Evolutionary conservation across 1,140 invertebrate species (phyloP), one percentile per base, ranked within the genome.

Genomic region (Diploscapter pachys): DNA sequence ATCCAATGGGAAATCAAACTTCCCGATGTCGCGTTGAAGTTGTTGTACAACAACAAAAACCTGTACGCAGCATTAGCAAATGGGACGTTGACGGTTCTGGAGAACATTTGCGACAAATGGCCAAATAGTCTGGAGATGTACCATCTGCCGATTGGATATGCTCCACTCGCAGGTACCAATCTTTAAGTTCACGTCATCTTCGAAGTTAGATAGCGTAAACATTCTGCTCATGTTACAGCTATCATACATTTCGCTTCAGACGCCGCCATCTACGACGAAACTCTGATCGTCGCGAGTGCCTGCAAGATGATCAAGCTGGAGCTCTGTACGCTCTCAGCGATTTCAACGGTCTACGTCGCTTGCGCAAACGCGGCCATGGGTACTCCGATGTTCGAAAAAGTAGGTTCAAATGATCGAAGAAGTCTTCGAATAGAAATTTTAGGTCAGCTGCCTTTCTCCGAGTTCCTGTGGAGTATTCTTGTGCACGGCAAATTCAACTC

Each of bases 1-100:
- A 80, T 84, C 54, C 63, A 87, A 6, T 89, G 88, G 88, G 83
- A 88, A 73, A 78, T 88, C 31, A 86, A 86, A 63, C 80, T 89
- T 4, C 87, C 87, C 72, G 88, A 89, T 80, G 86, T 88, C 4
- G 86, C 88, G 0, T 71, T 89, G 52, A 84, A 85, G 56, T 78
- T 89, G 31, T 73, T 86, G 50, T 83, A 83, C 77, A 69, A 81
- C 50, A 85, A 88, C 63, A 84, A 87, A 51, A 82, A 86, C 54
- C 80, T 88, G 2, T 89, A 88, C 80, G 86, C 86, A 63, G 87
- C 83, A 48, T 76, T 89, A 6, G 88, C 88, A 53, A 88, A 89
- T 81, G 89, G 89, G 53, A 88, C 88, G 3, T 75, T 89, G 4
- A 88, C 89, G 55, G 86, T 89, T 6, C 79, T 89, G 52, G 89